A percentile compares a stretch with the other conserved stretches of the same genome.
Evolutionary conservation across 2,888 invertebrate genomes (phyloP).

Genomic region (Pantelozetes paolii): DNA sequence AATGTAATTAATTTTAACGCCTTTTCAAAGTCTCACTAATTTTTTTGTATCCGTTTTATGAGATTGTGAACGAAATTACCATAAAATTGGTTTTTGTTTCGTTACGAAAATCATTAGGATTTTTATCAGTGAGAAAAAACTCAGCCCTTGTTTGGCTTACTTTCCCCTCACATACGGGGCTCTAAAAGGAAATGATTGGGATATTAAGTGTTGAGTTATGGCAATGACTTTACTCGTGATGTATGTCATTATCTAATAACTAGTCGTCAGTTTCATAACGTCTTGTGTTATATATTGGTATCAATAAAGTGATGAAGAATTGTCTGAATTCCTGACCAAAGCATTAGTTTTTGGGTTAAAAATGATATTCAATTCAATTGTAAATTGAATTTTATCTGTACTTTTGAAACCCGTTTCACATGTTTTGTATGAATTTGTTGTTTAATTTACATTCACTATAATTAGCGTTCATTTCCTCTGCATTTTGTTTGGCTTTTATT

Average conservation of each 20-base stretch:
- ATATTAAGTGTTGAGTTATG: constrained; percentile 16
- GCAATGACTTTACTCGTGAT: neutral
- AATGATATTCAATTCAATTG: neutral
- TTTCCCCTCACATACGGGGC: neutral
- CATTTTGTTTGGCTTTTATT: neutral
- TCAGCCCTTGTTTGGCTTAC: neutral
- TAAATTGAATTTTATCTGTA: too few relatives aligned
- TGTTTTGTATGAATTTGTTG: constrained; percentile 1
- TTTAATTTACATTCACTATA: constrained; percentile 4
- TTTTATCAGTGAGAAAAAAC: neutral
- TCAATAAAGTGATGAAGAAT: constrained; percentile 11
- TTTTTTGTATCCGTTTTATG: neutral
- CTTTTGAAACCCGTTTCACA: neutral
- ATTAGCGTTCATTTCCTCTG: neutral
- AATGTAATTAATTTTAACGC: constrained; percentile 1
- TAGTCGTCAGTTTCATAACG: constrained; percentile 16
- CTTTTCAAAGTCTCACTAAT: neutral
- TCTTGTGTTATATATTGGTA: constrained; percentile 6
- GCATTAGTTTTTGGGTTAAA: neutral
- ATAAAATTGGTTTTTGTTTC: neutral
- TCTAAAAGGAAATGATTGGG: constrained; percentile 3
- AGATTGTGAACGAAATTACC: neutral
- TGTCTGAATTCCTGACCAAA: neutral
- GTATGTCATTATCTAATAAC: constrained; percentile 19
- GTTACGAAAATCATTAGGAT: neutral